Conservation (phyloP, 2,797 vertebrate genomes). For the Channa striata region DNA sequence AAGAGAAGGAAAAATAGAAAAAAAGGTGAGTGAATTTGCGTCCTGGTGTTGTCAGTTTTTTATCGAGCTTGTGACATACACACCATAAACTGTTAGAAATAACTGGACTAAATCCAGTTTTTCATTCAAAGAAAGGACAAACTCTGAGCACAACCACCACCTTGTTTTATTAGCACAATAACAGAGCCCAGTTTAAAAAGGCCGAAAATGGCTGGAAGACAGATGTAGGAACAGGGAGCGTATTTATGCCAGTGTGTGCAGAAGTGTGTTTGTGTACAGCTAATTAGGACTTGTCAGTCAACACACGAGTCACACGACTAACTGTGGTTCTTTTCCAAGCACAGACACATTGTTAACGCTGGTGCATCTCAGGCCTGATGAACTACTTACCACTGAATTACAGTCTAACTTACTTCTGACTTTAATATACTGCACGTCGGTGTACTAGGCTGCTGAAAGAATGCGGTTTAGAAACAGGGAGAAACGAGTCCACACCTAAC, state of each 20-base stretch:
- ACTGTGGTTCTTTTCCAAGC: conserved; percentile 40
- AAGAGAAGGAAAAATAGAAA: not conserved
- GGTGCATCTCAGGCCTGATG: conserved; percentile 17
- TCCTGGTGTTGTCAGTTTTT: conserved; percentile 3
- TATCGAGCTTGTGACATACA: conserved; percentile 18
- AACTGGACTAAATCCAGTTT: conserved; percentile 12
- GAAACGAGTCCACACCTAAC: too few relatives aligned
- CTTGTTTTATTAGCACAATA: conserved; percentile 32
- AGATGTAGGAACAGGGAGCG: conserved; percentile 19
- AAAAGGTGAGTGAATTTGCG: not conserved
- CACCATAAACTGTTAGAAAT: conserved; percentile 18
- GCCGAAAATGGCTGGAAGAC: conserved; percentile 20
- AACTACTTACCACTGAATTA: conserved; percentile 25
- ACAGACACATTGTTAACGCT: conserved; percentile 21
- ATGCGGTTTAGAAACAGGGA: too few relatives aligned
- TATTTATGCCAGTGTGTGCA: conserved; percentile 1
- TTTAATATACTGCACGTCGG: too few relatives aligned
- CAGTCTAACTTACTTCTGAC: not conserved
- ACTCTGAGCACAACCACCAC: conserved; percentile 1
- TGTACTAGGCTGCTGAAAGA: too few relatives aligned
- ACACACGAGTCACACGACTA: conserved; percentile 35
- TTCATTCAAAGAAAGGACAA: conserved; percentile 3
- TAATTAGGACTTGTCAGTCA: conserved; percentile 62
- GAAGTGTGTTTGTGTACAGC: conserved; percentile 20
- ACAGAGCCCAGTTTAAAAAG: conserved; percentile 18